Base-by-base conservation (phyloP, 2,888 invertebrate species). In the Chrysopilus asiliformis region DNA sequence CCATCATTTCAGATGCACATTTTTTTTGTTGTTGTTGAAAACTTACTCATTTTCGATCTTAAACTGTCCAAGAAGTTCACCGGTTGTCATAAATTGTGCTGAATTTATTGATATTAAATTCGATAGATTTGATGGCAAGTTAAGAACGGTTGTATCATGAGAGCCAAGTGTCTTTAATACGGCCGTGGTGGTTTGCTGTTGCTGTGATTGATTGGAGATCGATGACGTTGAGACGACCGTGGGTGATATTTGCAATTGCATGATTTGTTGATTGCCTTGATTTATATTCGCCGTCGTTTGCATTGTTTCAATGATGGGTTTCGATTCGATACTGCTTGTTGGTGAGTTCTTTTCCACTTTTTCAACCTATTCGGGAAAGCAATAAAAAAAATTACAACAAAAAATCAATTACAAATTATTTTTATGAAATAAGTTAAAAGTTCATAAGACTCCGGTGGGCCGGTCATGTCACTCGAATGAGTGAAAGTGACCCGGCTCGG, bases 51-150 rank as follows among this genome's bases (percentile, higher is more conserved):
- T 60, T 37, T 58, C 57, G 39, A 59, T 50, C 47, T 59, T 61
- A 35, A 59, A 43, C 41, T 58, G 55, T 28, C 53, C 53, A 52
- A 55, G 50, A 36, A 55, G 49, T 37, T 51, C 56, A 9, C 42
- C 50, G 34, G 51, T 50, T 40, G 49, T 47, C 10, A 61, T 58
- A 41, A 55, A 60, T 36, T 60, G 57, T 4, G 56, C 51, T 14
- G 56, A 54, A 3, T 55, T 54, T 32, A 60, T 42, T 33, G 60
- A 58, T 16, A 61, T 56, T 34, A 55, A 55, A 45, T 58, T 61
- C 2, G 55, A 53, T 38, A 60, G 39, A 25, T 56, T 56, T 35
- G 54, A 48, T 35, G 56, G 55, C 36, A 60, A 47, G 48, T 53
- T 56, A 22, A 54, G 42, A 7, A 55, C 53, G n/a, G 59, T 49